Conservation (phyloP, 1,140 invertebrate species). For the Magallana angulata region DNA sequence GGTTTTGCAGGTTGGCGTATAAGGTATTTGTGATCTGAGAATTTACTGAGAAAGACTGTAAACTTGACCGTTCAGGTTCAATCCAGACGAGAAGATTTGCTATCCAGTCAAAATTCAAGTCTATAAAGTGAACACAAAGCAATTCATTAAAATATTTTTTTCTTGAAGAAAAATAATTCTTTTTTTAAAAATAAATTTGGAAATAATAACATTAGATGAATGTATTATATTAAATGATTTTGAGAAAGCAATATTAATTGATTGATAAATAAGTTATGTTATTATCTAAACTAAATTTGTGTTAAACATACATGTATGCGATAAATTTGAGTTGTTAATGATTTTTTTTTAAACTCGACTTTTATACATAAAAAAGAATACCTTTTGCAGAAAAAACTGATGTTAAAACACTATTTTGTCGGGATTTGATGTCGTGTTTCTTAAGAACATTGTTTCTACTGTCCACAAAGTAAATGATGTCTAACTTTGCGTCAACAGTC, state of each 20-base stretch:
- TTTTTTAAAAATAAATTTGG: no score
- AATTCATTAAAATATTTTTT: no score
- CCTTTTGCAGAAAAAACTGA: not conserved
- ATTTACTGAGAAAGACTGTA: not conserved
- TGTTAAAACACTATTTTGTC: not conserved
- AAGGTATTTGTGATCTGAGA: not conserved
- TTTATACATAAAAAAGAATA: not conserved
- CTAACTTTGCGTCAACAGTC: not conserved
- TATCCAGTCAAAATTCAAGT: constrained; percentile 8
- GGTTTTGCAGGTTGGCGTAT: not conserved
- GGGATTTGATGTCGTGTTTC: not conserved
- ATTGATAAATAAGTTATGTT: no score
- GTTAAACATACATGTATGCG: no score
- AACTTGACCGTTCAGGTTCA: not conserved
- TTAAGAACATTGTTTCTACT: not conserved
- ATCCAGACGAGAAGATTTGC: not conserved
- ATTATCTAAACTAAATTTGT: no score
- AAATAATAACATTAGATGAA: no score
- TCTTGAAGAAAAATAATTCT: no score
- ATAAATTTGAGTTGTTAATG: not conserved
- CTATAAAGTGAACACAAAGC: not conserved
- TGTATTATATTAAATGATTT: no score
- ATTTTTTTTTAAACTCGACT: not conserved
- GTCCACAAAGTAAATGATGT: not conserved
- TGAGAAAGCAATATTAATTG: no score